Evolutionary conservation across 1,140 invertebrate genomes (phyloP), one percentile per base, ranked within the genome.

Genomic region (Papilio aristodemus): DNA sequence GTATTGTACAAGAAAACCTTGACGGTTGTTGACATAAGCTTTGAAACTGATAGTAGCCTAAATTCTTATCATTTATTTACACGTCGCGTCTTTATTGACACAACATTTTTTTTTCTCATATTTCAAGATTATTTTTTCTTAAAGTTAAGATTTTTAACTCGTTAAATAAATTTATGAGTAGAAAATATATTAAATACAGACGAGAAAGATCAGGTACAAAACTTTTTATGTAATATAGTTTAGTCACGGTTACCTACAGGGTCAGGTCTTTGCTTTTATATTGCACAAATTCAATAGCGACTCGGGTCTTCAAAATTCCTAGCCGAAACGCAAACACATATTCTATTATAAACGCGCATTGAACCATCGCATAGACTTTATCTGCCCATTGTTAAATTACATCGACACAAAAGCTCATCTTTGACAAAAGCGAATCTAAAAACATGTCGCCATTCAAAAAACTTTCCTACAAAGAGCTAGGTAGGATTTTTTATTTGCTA

Each of bases 261-360:
- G 78, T 83, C 79, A 84, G 80, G 74, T 87, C 77, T 76, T 68
- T 66, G 74, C 77, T 80, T 88, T 91, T 91, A 91, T 89, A 72
- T 89, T 89, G 83, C 79, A 83, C 83, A 87, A 86, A 76, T 83
- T 83, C 71, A 85, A 91, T 85, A 74, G 75, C 78, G 75, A 76
- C 80, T 82, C 76, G 78, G 73, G 78, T 77, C 78, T 75, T 77
- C 73, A 79, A 77, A 78, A 77, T 81, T 78, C 74, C 66, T 73
- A 84, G 78, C 85, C 79, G 86, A 91, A 90, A 88, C 81, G 86
- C 80, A 89, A 91, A 89, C 83, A 89, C 79, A 77, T 86, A 76
- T 71, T 79, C 82, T 75, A 85, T 90, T 89, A 84, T 90, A 69
- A 58, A 68, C 76, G 77, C 81, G 81, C 86, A 88, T 81, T 88